Conservation (phyloP, 2,113 vertebrate genomes). For the Seriola quinqueradiata region DNA sequence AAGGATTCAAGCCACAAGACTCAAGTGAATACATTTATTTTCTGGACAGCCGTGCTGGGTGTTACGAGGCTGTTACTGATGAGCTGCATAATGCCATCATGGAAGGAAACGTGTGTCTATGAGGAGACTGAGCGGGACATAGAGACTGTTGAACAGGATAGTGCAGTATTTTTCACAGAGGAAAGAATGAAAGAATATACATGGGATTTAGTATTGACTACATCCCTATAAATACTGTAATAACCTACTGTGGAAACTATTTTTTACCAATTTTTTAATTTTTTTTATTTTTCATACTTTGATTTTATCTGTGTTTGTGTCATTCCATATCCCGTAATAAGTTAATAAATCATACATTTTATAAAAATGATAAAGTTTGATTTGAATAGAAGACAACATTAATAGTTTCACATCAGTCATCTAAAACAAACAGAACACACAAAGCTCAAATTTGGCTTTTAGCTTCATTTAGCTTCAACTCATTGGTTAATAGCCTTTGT, state of each 20-base stretch:
- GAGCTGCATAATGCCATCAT: conserved; percentile 80
- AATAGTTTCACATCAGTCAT: neutral
- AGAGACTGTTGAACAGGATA: neutral
- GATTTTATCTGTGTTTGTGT: neutral
- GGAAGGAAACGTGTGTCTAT: conserved; percentile 82
- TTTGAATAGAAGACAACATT: neutral
- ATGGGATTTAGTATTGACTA: neutral
- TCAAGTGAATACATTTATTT: conserved; percentile 87
- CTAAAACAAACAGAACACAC: neutral
- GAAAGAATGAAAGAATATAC: neutral
- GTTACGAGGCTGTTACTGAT: conserved; percentile 86
- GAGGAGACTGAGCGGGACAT: conserved; percentile 39
- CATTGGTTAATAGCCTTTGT: no score
- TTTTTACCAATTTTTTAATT: no score
- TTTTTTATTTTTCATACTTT: neutral
- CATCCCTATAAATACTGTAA: neutral
- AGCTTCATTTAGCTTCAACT: neutral
- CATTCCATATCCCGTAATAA: neutral
- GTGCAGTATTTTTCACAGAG: neutral
- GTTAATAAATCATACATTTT: neutral
- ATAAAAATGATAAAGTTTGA: neutral
- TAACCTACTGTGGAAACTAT: no score
- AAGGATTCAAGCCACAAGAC: conserved; percentile 86
- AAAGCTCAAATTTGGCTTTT: neutral
- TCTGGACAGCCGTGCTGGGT: conserved; percentile 84